These are phyloP conservation scores for Bombyx mandarina DNA, from an alignment of 1,140 invertebrate species.

Conservation along the genomic window DNA sequence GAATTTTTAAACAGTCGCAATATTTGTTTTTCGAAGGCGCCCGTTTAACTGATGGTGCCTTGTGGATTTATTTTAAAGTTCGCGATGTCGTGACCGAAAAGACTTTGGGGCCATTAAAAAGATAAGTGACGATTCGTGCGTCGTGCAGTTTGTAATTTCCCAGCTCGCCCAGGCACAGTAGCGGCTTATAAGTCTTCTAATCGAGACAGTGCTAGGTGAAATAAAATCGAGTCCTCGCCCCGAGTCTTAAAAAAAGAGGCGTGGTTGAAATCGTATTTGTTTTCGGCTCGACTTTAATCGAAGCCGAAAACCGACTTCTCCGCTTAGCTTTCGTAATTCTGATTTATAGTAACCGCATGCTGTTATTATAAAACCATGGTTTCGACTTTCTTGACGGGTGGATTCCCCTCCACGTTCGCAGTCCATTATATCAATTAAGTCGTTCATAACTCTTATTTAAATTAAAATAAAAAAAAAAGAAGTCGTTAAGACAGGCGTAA, in stretches of 20 bases:
- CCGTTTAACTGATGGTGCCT: too few species aligned
- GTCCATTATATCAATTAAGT: constrained; percentile 58
- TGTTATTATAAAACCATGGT: constrained; percentile 49
- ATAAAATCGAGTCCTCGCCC: constrained; percentile 11
- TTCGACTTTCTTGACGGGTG: constrained; percentile 27
- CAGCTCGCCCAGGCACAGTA: background rate
- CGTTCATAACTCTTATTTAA: constrained; percentile 37
- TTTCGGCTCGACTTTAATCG: constrained; percentile 53
- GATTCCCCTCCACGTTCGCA: constrained; percentile 35
- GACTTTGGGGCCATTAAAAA: constrained; percentile 13
- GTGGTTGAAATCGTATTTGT: constrained; percentile 45
- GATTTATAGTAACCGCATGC: constrained; percentile 55
- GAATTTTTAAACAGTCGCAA: too few species aligned
- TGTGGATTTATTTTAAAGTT: too few species aligned
- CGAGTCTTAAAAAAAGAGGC: constrained; percentile 25
- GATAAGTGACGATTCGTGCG: background rate
- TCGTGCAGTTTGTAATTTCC: background rate
- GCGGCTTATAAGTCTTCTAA: background rate
- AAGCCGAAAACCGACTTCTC: constrained; percentile 37
- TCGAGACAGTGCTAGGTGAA: background rate
- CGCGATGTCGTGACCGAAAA: constrained; percentile 42
- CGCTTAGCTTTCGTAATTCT: constrained; percentile 47
- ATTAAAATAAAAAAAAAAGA: constrained; percentile 15
- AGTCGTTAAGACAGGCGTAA: too few species aligned
- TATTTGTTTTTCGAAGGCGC: too few species aligned